These are phyloP conservation scores for Luscinia megarhynchos DNA, from an alignment of 2,797 vertebrate genomes.

Conservation along the genomic window DNA sequence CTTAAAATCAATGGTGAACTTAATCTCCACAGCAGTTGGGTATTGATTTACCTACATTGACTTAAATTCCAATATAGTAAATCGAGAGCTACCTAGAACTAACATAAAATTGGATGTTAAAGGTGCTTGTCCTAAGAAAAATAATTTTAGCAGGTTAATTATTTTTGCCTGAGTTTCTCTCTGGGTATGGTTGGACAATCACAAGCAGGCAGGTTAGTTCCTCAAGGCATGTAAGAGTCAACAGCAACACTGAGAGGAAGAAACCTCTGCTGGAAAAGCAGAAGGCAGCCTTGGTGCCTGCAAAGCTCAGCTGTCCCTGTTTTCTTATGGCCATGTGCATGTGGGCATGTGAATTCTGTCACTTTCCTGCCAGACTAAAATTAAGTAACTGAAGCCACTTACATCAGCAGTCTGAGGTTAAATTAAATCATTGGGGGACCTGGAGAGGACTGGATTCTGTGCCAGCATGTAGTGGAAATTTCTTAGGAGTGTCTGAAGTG, in stretches of 20 bases:
- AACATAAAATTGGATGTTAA: neutral
- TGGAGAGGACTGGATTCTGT: neutral
- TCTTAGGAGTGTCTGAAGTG: neutral
- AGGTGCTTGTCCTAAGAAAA: neutral
- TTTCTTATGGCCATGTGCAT: neutral
- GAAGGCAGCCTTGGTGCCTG: neutral
- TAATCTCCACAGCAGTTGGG: neutral
- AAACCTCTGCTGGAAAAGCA: neutral
- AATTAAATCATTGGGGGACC: neutral
- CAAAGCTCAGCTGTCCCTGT: neutral
- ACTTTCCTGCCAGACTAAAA: neutral
- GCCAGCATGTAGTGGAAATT: neutral
- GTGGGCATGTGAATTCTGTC: neutral
- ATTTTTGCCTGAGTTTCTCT: neutral
- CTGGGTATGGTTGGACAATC: neutral
- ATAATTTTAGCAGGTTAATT: neutral
- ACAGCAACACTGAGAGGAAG: neutral
- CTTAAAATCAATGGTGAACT: conserved; percentile 36
- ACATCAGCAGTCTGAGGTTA: neutral
- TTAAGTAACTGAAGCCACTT: neutral
- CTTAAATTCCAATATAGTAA: conserved; percentile 4
- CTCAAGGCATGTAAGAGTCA: neutral
- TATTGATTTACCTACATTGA: conserved; percentile 43
- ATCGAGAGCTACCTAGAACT: neutral
- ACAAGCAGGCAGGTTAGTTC: neutral